These are phyloP conservation scores for Turdus rufiventris DNA, from an alignment of 2,113 vertebrate species.

Conservation along the genomic window DNA sequence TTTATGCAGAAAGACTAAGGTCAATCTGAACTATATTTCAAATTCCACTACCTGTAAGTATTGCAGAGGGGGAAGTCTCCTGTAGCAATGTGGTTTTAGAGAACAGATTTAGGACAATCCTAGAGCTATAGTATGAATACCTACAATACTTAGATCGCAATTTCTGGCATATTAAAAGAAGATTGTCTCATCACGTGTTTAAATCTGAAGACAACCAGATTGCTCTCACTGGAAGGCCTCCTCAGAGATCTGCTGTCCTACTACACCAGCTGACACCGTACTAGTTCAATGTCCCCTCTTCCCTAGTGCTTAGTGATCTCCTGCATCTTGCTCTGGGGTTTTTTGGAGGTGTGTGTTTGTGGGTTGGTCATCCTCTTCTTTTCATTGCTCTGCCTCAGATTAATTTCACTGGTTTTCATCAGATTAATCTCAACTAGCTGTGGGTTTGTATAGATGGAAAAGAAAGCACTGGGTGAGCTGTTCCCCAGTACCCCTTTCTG, in stretches of 20 bases:
- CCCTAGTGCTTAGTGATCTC: not conserved
- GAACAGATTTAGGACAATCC: not conserved
- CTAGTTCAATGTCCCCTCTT: not conserved
- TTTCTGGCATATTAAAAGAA: not conserved
- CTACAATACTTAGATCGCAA: not conserved
- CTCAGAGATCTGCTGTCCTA: not conserved
- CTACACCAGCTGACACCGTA: not conserved
- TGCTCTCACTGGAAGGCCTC: not conserved
- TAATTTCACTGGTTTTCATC: not conserved
- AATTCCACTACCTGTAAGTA: not conserved
- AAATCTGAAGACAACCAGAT: not conserved
- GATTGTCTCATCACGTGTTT: not conserved
- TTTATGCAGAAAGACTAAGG: not conserved
- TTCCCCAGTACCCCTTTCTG: not conserved
- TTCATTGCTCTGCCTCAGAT: not conserved
- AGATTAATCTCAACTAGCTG: not conserved
- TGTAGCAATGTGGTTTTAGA: not conserved
- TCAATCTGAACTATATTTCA: not conserved
- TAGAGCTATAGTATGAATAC: not conserved
- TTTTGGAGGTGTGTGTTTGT: not conserved
- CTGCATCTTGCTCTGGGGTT: not conserved
- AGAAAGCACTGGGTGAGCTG: not conserved
- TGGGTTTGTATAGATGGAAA: not conserved
- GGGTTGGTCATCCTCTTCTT: not conserved
- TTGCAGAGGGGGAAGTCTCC: not conserved